Evolutionary conservation across 2,113 vertebrate species (phyloP).

Genomic region (Ivindomyrus marchei): DNA sequence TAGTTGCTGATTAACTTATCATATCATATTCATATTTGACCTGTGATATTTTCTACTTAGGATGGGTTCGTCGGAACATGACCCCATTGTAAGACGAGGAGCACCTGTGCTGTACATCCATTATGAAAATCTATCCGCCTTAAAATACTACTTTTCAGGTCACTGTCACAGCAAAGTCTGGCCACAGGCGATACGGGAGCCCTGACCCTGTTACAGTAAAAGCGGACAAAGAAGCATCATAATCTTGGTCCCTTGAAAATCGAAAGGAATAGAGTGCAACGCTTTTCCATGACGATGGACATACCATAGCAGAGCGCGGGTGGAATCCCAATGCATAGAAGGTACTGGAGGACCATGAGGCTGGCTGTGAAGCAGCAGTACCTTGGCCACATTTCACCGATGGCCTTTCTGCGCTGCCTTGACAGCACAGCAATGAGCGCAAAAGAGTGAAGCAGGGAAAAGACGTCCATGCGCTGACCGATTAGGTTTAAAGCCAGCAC

Average conservation of each 20-base stretch:
- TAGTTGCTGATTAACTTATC: neutral
- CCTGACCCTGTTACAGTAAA: neutral
- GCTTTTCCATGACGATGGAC: neutral
- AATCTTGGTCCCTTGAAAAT: neutral
- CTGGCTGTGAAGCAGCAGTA: slow-evolving; percentile 67
- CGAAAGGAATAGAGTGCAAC: neutral
- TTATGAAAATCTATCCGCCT: neutral
- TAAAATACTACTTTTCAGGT: neutral
- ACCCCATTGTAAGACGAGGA: neutral
- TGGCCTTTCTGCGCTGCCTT: slow-evolving; percentile 60
- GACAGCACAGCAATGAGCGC: slow-evolving; percentile 58
- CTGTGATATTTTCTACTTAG: neutral
- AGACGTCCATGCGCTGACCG: slow-evolving; percentile 66
- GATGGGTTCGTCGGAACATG: neutral
- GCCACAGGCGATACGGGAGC: neutral
- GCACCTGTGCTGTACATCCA: neutral
- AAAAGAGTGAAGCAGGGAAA: slow-evolving; percentile 51
- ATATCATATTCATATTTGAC: neutral
- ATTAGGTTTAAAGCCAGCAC: slow-evolving; percentile 57
- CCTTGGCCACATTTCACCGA: slow-evolving; percentile 69
- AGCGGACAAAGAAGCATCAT: neutral
- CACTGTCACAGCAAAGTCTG: neutral
- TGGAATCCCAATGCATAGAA: slow-evolving; percentile 64
- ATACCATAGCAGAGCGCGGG: slow-evolving; percentile 63
- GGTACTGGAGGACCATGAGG: slow-evolving; percentile 60